phyloP scores from a whole-genome alignment of 2,797 vertebrate genomes.

The Sebastes nivosus region DNA sequence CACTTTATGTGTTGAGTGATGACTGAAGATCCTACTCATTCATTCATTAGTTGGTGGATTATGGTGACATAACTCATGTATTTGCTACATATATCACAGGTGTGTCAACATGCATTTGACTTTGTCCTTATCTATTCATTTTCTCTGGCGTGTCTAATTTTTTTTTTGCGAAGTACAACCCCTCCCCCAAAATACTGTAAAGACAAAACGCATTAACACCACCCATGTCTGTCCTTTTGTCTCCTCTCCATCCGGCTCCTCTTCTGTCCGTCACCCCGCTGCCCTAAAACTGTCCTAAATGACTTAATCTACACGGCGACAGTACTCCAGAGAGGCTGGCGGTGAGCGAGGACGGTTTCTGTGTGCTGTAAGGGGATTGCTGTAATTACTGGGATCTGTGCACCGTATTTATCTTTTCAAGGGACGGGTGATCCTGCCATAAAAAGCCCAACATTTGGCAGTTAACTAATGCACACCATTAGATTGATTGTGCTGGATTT shows the following conservation, averaged over 20 bases:
- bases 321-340: constrained; percentile 65
- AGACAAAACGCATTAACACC: constrained; percentile 42
- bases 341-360: constrained; percentile 64
- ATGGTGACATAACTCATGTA: neutral
- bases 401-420: constrained; percentile 88
- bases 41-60: neutral
- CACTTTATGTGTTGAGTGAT: neutral
- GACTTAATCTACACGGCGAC: constrained; percentile 76
- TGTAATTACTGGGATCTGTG: constrained; percentile 89
- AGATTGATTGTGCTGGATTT: constrained; percentile 88
- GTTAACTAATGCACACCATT: constrained; percentile 92
- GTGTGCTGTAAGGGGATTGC: constrained; percentile 79
- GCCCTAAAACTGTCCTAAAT: constrained; percentile 77
- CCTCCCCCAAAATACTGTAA: constrained; percentile 13
- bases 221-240: constrained; percentile 46
- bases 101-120: neutral
- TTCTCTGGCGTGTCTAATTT: neutral
- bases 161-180: neutral
- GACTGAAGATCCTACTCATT: neutral
- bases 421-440: constrained; percentile 81
- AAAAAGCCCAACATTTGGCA: constrained; percentile 89
- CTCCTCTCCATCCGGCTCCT: constrained; percentile 29
- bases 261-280: constrained; percentile 52
- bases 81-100: neutral
- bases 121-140: neutral